Evolutionary conservation across 2,888 invertebrate species (phyloP).

Genomic region (Acanthacorydalis orientalis): DNA sequence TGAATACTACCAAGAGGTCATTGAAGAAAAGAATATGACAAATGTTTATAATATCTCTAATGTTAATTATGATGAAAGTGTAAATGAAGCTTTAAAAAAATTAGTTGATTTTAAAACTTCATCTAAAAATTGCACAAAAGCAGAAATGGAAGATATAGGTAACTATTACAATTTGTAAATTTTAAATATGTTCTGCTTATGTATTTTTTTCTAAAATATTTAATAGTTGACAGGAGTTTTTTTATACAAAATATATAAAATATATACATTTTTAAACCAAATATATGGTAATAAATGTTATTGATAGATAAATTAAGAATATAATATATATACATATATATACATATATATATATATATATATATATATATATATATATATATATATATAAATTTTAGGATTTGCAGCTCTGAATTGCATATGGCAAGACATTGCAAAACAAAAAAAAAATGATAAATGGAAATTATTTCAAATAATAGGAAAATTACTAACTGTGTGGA

Average conservation of each 20-base stretch:
- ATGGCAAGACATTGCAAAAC: conserved; percentile 20
- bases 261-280: no score
- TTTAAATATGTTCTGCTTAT: no score
- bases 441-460: conserved; percentile 12
- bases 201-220: no score
- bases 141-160: conserved; percentile 28
- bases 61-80: conserved; percentile 22
- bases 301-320: no score
- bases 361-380: neutral
- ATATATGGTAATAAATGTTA: no score
- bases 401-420: conserved; percentile 24
- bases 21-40: conserved; percentile 19
- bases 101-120: conserved; percentile 20
- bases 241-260: no score
- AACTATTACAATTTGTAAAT: conserved; percentile 5
- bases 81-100: conserved; percentile 21
- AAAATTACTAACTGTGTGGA: conserved; percentile 25
- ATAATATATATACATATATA: neutral
- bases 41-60: conserved; percentile 26
- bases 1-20: conserved; percentile 29
- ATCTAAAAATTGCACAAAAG: conserved; percentile 28
- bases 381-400: conserved; percentile 12
- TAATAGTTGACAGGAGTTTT: no score
- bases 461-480: conserved; percentile 17
- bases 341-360: neutral